Conservation (phyloP, 2,888 invertebrate species). For the Mythimna lalbum region DNA sequence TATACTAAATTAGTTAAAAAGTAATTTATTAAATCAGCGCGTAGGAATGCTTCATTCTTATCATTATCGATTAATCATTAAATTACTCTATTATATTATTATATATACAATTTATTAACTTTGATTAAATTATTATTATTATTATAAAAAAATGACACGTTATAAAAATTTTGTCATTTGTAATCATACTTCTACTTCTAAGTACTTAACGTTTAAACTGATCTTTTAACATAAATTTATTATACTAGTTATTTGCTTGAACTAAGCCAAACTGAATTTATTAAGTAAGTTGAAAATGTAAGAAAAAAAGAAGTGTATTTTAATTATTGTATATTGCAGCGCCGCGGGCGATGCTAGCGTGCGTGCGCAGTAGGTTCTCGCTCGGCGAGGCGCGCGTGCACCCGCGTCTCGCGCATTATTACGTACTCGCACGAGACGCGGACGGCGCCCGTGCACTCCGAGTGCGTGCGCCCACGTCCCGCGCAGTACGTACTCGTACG, state of each 20-base stretch:
- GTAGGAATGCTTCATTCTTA: constrained; percentile 91
- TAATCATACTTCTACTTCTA: constrained; percentile 91
- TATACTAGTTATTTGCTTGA: constrained; percentile 91
- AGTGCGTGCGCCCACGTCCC: constrained; percentile 4
- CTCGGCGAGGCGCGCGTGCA: not conserved
- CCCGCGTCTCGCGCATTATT: too few species aligned
- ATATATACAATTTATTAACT: constrained; percentile 91
- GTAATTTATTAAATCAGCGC: constrained; percentile 92
- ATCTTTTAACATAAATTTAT: constrained; percentile 90
- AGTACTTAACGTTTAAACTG: constrained; percentile 90
- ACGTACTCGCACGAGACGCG: too few species aligned
- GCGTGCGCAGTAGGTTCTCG: constrained; percentile 17
- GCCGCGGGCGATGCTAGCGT: constrained; percentile 67
- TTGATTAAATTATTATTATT: constrained; percentile 91
- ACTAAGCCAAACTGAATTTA: constrained; percentile 91
- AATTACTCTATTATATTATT: constrained; percentile 91
- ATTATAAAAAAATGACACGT: constrained; percentile 89
- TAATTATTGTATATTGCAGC: constrained; percentile 88
- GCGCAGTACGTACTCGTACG: constrained; percentile 12
- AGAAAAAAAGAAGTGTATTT: constrained; percentile 88
- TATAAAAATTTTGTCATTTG: constrained; percentile 91
- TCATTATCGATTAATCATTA: constrained; percentile 91
- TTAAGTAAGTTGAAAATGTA: constrained; percentile 90
- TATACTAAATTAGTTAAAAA: constrained; percentile 92
- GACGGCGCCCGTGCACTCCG: too few species aligned